phyloP scores from a whole-genome alignment of 2,888 invertebrate genomes.

The Schizotus pectinicornis region DNA sequence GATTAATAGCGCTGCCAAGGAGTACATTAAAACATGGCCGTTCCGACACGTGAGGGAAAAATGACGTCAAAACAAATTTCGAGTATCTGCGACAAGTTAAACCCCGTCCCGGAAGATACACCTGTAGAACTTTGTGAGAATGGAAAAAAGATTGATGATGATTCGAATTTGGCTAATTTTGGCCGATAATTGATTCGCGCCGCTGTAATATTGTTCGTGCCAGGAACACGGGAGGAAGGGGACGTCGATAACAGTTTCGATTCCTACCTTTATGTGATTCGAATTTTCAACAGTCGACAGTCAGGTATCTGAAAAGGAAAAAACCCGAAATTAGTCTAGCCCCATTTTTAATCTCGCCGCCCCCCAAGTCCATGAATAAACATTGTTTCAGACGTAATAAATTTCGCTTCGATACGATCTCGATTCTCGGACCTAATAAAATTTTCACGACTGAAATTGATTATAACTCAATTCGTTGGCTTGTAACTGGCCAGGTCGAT shows the following conservation, averaged over 20 bases:
- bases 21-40: background rate
- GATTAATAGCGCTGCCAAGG: constrained; percentile 1
- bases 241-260: too few relatives aligned
- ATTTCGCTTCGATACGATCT: too few relatives aligned
- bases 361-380: too few relatives aligned
- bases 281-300: too few relatives aligned
- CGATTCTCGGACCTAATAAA: constrained; percentile 12
- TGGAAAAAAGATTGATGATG: constrained; percentile 16
- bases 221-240: too few relatives aligned
- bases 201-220: background rate
- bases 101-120: background rate
- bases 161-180: constrained; percentile 8
- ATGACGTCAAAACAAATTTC: constrained; percentile 9
- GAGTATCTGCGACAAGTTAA: background rate
- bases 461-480: constrained; percentile 1
- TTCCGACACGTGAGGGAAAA: background rate
- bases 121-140: constrained; percentile 9
- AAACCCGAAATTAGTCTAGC: too few relatives aligned
- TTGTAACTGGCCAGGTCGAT: too few relatives aligned
- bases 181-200: constrained; percentile 14
- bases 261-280: too few relatives aligned
- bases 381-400: too few relatives aligned
- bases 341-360: too few relatives aligned
- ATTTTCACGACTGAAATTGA: constrained; percentile 20
- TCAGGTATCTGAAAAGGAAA: too few relatives aligned